Conservation (phyloP, 2,113 vertebrate species). For the Trochalopteron elliotii region DNA sequence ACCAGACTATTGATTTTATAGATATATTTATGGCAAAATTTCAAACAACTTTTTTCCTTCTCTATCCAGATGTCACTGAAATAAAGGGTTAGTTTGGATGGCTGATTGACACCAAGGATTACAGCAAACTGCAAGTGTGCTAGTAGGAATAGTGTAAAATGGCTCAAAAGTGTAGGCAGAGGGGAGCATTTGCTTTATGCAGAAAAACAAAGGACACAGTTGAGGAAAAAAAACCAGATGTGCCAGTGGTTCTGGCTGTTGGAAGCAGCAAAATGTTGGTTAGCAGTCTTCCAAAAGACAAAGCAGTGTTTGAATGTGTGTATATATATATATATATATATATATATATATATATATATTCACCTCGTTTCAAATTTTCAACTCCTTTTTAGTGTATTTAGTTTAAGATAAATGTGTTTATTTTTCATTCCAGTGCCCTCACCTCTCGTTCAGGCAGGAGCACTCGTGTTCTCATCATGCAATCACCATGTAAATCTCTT, state of each 20-base stretch:
- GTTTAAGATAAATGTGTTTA: neutral
- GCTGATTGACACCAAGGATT: neutral
- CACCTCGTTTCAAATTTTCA: neutral
- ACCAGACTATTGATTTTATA: neutral
- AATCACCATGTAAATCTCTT: neutral
- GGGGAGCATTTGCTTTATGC: neutral
- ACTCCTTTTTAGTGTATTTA: neutral
- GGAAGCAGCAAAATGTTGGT: neutral
- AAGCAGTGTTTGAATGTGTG: neutral
- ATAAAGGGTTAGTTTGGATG: conserved; percentile 19
- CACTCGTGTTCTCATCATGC: neutral
- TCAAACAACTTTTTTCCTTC: neutral
- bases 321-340: too few species aligned
- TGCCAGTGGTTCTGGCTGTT: neutral
- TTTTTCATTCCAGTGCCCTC: neutral
- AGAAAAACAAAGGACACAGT: neutral
- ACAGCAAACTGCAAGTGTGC: neutral
- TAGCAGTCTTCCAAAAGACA: neutral
- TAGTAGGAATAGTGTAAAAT: neutral
- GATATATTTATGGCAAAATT: neutral
- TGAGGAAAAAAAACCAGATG: rapidly evolving
- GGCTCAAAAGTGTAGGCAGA: neutral
- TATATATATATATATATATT: too few species aligned
- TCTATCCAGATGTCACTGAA: neutral
- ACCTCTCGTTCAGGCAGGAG: neutral